These are phyloP conservation scores for Gymnocypris eckloni DNA, from an alignment of 2,797 vertebrate species.

Conservation along the genomic window DNA sequence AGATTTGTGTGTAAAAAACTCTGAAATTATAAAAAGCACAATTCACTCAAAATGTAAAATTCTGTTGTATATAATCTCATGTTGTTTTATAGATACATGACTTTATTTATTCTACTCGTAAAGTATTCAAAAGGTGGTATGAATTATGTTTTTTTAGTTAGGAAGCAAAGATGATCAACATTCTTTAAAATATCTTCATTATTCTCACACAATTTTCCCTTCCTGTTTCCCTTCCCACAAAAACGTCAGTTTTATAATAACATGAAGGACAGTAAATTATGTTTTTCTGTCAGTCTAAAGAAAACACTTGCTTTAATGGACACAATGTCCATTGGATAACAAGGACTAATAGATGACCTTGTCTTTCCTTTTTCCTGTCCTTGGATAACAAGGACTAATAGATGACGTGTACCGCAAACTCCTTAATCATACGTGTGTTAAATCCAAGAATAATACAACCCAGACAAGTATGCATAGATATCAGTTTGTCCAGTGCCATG, in stretches of 20 bases:
- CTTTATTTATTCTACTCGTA: not conserved
- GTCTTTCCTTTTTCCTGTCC: slow-evolving; percentile 44
- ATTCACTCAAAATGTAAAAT: not conserved
- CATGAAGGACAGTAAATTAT: not conserved
- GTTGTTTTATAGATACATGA: not conserved
- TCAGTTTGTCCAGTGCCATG: slow-evolving; percentile 64
- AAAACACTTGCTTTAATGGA: not conserved
- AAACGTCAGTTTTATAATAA: not conserved
- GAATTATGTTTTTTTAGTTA: no score
- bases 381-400: slow-evolving; percentile 39
- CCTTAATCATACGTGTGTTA: slow-evolving; percentile 32
- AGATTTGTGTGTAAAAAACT: not conserved
- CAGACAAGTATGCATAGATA: slow-evolving; percentile 52
- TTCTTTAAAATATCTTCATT: not conserved
- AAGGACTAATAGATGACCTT: slow-evolving; percentile 20
- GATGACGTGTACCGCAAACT: slow-evolving; percentile 27
- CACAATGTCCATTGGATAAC: slow-evolving; percentile 20
- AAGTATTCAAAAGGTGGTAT: not conserved
- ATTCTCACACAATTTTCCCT: not conserved
- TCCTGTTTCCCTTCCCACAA: no score
- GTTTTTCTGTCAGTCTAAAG: not conserved
- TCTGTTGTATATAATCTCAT: not conserved
- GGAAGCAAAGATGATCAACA: no score
- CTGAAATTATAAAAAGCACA: not conserved
- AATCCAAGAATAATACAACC: slow-evolving; percentile 43